A percentile compares a stretch with the other conserved stretches of the same genome.
These are phyloP conservation scores for Oreochromis niloticus DNA, from an alignment of 2,113 vertebrate species.

Conservation along the genomic window DNA sequence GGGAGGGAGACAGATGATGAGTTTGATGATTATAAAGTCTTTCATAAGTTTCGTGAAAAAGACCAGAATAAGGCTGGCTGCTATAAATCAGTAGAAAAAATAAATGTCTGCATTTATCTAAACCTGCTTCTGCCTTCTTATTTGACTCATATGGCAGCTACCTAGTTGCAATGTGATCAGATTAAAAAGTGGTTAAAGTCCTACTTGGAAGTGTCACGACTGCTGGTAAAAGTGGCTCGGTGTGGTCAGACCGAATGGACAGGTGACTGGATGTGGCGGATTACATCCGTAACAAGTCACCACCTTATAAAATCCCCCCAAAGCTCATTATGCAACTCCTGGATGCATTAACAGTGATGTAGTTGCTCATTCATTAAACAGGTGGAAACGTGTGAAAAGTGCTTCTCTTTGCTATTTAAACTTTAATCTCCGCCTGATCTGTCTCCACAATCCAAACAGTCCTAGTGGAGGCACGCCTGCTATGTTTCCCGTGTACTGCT, in stretches of 20 bases:
- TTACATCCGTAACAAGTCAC: neutral
- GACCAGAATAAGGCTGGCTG: neutral
- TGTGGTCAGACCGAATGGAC: neutral
- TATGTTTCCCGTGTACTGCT: constrained; percentile 8
- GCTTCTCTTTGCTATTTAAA: neutral
- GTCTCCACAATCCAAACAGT: constrained; percentile 15
- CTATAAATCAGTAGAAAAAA: neutral
- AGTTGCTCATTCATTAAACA: neutral
- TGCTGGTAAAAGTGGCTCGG: neutral
- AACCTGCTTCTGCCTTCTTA: neutral
- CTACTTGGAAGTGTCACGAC: neutral
- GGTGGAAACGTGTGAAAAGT: neutral
- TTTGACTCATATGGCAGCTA: neutral
- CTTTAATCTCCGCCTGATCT: neutral
- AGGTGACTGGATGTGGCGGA: neutral
- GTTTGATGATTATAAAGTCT: neutral
- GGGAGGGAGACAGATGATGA: neutral
- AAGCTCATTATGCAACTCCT: neutral
- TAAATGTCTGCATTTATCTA: neutral
- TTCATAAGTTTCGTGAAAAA: neutral
- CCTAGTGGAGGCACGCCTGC: neutral
- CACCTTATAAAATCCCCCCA: neutral
- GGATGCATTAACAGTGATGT: neutral
- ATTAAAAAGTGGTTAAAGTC: neutral
- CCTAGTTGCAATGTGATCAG: neutral